phyloP scores from a whole-genome alignment of 2,113 vertebrate species.

The Bufo gargarizans region DNA sequence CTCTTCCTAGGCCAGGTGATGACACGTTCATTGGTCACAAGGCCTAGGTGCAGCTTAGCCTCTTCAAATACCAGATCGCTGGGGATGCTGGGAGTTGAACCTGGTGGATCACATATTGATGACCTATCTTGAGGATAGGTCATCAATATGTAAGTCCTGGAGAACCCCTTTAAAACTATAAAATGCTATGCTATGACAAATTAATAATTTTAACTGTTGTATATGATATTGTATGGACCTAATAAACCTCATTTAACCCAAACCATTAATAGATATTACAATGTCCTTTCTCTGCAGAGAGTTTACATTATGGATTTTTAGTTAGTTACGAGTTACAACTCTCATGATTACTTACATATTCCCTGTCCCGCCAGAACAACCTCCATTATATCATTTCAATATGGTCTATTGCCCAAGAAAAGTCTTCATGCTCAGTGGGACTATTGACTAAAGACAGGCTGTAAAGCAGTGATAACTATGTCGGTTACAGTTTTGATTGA shows the following conservation, averaged over 20 bases:
- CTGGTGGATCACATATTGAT: too few species aligned
- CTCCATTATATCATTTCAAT: background rate
- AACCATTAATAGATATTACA: constrained; percentile 1
- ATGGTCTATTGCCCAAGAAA: constrained; percentile 41
- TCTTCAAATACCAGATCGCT: too few species aligned
- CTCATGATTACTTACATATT: background rate
- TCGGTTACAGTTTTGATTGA: constrained; percentile 23
- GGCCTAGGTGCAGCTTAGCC: too few species aligned
- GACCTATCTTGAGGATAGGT: too few species aligned
- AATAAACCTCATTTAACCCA: constrained; percentile 19
- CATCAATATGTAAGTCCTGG: too few species aligned
- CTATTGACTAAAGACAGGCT: constrained; percentile 58
- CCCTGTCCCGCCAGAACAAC: background rate
- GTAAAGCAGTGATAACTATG: constrained; percentile 61
- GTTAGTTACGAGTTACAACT: background rate
- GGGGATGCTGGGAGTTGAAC: too few species aligned
- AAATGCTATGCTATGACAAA: background rate
- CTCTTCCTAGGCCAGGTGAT: too few species aligned
- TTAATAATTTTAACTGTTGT: background rate
- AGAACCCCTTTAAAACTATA: too few species aligned
- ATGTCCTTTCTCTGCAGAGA: background rate
- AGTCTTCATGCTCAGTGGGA: constrained; percentile 41
- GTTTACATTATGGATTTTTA: constrained; percentile 3
- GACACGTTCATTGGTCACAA: too few species aligned
- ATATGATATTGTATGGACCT: background rate